Evolutionary conservation across 2,888 invertebrate genomes (phyloP).

Genomic region (Eristalinus aeneus): DNA sequence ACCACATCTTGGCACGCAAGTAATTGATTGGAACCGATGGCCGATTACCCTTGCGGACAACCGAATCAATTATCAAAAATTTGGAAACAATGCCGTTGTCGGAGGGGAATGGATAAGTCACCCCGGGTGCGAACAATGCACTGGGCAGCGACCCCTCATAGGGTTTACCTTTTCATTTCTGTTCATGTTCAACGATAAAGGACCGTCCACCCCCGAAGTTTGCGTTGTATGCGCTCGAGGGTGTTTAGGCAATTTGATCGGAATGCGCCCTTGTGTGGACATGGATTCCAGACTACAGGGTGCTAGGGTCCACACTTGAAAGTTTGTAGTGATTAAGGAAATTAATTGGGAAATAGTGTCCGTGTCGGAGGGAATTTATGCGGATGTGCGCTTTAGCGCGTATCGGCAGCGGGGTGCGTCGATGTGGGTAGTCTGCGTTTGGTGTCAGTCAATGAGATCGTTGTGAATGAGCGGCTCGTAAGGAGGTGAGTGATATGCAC

Average conservation of each 20-base stretch:
- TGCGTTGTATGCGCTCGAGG: conserved; percentile 24
- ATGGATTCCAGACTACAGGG: conserved; percentile 27
- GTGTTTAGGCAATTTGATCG: conserved; percentile 56
- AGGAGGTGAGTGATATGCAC: background rate
- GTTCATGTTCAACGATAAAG: conserved; percentile 18
- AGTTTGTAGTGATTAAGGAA: conserved; percentile 62
- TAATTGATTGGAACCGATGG: conserved; percentile 70
- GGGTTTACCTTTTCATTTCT: conserved; percentile 46
- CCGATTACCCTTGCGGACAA: conserved; percentile 55
- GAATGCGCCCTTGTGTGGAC: conserved; percentile 57
- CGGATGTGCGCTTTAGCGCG: conserved; percentile 29
- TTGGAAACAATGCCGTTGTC: conserved; percentile 52
- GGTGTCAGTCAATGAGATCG: background rate
- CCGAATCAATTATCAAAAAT: conserved; percentile 71
- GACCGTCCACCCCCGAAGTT: conserved; percentile 16
- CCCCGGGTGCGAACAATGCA: background rate
- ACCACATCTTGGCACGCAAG: conserved; percentile 49
- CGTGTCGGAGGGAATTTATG: conserved; percentile 40
- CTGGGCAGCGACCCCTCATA: conserved; percentile 53
- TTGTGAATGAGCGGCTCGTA: background rate
- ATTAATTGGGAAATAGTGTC: conserved; percentile 59
- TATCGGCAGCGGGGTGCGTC: background rate
- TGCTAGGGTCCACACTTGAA: conserved; percentile 45
- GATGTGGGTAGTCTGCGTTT: background rate
- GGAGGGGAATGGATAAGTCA: conserved; percentile 26